Conservation (phyloP, 2,888 invertebrate species). For the Itoplectis maculator region DNA sequence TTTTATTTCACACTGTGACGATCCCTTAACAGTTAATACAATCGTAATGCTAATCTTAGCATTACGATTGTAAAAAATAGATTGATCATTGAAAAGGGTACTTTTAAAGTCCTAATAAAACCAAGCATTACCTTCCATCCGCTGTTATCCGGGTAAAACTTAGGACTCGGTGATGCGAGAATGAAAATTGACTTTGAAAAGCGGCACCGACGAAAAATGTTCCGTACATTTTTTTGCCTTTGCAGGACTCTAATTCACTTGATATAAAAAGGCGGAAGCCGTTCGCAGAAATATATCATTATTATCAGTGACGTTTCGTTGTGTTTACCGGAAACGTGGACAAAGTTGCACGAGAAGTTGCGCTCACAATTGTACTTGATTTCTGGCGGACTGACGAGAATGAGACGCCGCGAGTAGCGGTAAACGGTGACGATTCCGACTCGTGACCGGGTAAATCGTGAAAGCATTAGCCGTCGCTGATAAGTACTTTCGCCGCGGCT, state of each 20-base stretch:
- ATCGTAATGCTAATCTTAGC: too few species aligned
- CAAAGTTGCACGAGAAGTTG: not conserved
- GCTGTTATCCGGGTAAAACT: too few species aligned
- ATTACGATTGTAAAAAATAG: too few species aligned
- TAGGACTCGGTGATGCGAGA: too few species aligned
- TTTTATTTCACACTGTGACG: too few species aligned
- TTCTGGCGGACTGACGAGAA: not conserved
- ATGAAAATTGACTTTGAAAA: too few species aligned
- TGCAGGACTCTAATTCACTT: not conserved
- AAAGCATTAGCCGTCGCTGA: slow-evolving; percentile 42
- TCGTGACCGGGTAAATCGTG: slow-evolving; percentile 50
- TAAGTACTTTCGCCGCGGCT: slow-evolving; percentile 50
- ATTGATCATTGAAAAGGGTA: too few species aligned
- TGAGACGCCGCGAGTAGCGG: slow-evolving; percentile 17
- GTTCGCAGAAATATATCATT: not conserved
- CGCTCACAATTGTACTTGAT: not conserved
- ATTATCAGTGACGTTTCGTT: not conserved
- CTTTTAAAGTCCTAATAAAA: too few species aligned
- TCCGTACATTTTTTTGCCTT: not conserved
- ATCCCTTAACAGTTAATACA: too few species aligned
- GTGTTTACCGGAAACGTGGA: not conserved
- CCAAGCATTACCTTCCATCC: too few species aligned
- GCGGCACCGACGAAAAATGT: too few species aligned
- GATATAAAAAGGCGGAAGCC: not conserved
- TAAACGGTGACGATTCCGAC: slow-evolving; percentile 55